Conservation (phyloP, 2,113 vertebrate genomes). For the Sinocyclocheilus maitianheensis region DNA sequence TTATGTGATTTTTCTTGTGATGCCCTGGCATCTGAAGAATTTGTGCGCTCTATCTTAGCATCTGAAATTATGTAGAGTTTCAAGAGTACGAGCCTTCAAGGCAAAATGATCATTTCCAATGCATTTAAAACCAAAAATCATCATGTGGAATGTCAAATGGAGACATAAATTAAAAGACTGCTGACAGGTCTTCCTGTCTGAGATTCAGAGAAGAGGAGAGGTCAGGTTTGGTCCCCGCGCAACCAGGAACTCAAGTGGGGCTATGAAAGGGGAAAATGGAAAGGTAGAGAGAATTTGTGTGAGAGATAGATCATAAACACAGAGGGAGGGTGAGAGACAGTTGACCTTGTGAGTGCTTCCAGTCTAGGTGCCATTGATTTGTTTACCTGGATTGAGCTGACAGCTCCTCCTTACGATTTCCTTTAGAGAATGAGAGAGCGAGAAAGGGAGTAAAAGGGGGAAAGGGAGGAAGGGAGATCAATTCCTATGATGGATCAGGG, state of each 20-base stretch:
- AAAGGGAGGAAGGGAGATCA: conserved; percentile 17
- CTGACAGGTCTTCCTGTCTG: not conserved
- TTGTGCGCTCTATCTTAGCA: not conserved
- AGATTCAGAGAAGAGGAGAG: not conserved
- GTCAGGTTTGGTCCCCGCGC: not conserved
- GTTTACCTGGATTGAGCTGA: conserved; percentile 77
- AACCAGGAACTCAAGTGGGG: not conserved
- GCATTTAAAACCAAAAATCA: not conserved
- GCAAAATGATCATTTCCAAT: not conserved
- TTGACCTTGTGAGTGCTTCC: conserved; percentile 74
- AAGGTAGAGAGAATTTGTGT: not conserved
- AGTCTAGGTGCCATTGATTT: conserved; percentile 77
- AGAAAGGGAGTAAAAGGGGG: not conserved
- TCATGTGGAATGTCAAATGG: not conserved
- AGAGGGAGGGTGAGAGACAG: conserved; percentile 35
- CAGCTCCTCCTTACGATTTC: conserved; percentile 79
- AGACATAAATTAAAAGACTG: not conserved
- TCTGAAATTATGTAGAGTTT: not conserved
- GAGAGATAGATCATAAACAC: not conserved
- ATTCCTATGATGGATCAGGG: conserved; percentile 33
- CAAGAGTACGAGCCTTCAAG: not conserved
- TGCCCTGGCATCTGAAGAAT: not conserved
- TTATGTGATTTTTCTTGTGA: not conserved
- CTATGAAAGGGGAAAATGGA: not conserved
- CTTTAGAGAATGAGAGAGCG: conserved; percentile 48